A percentile compares a stretch with the other conserved stretches of the same genome.
These are phyloP conservation scores for Trachymyrmex cornetzi DNA, from an alignment of 1,140 invertebrate genomes.

Conservation along the genomic window DNA sequence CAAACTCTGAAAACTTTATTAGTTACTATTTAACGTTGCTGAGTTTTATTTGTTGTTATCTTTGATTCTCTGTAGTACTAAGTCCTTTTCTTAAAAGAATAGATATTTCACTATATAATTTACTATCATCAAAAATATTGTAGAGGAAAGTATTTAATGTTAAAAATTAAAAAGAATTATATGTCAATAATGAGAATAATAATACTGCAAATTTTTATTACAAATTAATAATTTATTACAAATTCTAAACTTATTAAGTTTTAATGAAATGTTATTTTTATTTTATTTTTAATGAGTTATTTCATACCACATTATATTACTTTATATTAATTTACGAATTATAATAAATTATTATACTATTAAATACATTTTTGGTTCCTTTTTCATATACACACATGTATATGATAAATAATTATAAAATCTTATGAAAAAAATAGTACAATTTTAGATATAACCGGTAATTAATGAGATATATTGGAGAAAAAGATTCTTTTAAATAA, in stretches of 20 bases:
- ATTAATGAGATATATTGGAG: not conserved
- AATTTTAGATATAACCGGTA: not conserved
- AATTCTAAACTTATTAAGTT: not conserved
- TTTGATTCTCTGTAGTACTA: not conserved
- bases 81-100: not conserved
- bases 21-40: not conserved
- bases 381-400: not conserved
- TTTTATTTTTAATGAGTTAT: not conserved
- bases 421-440: not conserved
- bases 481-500: conserved; percentile 12
- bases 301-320: not conserved
- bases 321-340: not conserved
- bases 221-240: no score
- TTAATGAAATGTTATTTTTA: not conserved
- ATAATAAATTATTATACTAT: not conserved
- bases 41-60: not conserved
- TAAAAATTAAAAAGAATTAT: not conserved
- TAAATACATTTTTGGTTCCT: not conserved
- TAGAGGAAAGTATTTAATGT: not conserved
- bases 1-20: not conserved
- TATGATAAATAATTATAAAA: conserved; percentile 5
- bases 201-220: not conserved
- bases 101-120: not conserved
- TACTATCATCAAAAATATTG: not conserved
- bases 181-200: not conserved